These are phyloP conservation scores for Pentalonia nigronervosa DNA, from an alignment of 1,140 invertebrate species.

Conservation along the genomic window DNA sequence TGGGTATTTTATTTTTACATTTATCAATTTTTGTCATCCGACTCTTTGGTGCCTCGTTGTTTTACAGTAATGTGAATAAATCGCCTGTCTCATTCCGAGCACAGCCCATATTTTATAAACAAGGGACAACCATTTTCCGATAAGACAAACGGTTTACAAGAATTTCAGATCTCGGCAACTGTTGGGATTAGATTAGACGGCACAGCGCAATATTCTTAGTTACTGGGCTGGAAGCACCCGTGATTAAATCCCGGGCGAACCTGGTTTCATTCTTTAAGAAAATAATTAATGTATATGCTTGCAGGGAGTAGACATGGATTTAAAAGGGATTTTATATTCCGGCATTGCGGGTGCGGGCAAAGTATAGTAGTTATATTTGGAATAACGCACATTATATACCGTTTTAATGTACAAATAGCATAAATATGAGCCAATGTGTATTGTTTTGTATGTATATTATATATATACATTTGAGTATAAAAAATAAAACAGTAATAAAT, in stretches of 20 bases:
- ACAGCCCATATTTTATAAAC: slow-evolving; percentile 40
- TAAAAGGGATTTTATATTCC: slow-evolving; percentile 12
- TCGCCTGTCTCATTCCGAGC: not conserved
- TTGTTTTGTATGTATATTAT: not conserved
- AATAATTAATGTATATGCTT: slow-evolving; percentile 51
- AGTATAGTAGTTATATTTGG: not conserved
- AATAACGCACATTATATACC: slow-evolving; percentile 5
- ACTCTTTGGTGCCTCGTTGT: slow-evolving; percentile 35
- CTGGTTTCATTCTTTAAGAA: slow-evolving; percentile 46
- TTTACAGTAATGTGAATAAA: slow-evolving; percentile 47
- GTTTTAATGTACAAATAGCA: not conserved
- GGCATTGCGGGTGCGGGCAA: not conserved
- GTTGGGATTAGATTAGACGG: slow-evolving; percentile 50
- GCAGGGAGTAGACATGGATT: slow-evolving; percentile 35
- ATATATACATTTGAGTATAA: not conserved
- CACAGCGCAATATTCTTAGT: slow-evolving; percentile 40
- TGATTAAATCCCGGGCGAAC: slow-evolving; percentile 46
- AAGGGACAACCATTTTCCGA: slow-evolving; percentile 50
- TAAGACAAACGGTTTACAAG: slow-evolving; percentile 53
- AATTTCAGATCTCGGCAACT: slow-evolving; percentile 41
- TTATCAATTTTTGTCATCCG: slow-evolving; percentile 43
- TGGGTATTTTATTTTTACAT: not conserved
- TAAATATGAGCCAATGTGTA: slow-evolving; percentile 14
- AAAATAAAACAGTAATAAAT: not conserved
- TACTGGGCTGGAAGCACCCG: slow-evolving; percentile 52